A percentile compares a stretch with the other conserved stretches of the same genome.
These are phyloP conservation scores for Oegoconia quadripuncta DNA, from an alignment of 2,888 invertebrate genomes.

Conservation along the genomic window DNA sequence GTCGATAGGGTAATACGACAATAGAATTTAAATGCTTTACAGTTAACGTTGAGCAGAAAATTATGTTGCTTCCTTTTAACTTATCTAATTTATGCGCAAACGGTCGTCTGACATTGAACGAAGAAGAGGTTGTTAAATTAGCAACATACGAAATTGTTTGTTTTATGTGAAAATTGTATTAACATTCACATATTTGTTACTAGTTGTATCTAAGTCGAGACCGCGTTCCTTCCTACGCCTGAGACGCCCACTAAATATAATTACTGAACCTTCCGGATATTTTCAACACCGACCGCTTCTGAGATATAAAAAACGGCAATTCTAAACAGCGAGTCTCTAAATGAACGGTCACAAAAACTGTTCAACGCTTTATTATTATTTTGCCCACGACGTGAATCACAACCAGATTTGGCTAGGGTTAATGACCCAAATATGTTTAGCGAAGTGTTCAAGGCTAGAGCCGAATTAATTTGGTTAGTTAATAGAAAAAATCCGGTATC, in stretches of 20 bases:
- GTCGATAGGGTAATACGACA: no score
- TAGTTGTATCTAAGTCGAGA: slow-evolving; percentile 29
- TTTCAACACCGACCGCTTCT: slow-evolving; percentile 36
- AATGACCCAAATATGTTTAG: slow-evolving; percentile 76
- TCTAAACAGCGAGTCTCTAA: slow-evolving; percentile 52
- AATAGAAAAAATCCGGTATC: slow-evolving; percentile 63
- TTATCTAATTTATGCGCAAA: slow-evolving; percentile 18
- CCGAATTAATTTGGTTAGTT: slow-evolving; percentile 61
- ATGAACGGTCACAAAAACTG: slow-evolving; percentile 72
- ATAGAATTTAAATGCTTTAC: slow-evolving; percentile 13
- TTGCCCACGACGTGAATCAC: slow-evolving; percentile 74
- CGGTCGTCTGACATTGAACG: slow-evolving; percentile 27
- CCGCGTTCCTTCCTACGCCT: slow-evolving; percentile 39
- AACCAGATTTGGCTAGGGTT: slow-evolving; percentile 75
- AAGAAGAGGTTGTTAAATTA: slow-evolving; percentile 36
- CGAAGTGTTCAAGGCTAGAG: slow-evolving; percentile 72
- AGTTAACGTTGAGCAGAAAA: slow-evolving; percentile 21
- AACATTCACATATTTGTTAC: slow-evolving; percentile 33
- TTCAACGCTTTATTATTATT: slow-evolving; percentile 73
- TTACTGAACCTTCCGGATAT: slow-evolving; percentile 58
- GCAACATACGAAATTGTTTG: slow-evolving; percentile 29
- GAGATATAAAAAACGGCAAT: slow-evolving; percentile 48
- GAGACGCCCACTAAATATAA: slow-evolving; percentile 48
- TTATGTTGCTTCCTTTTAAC: slow-evolving; percentile 16
- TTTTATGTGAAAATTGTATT: slow-evolving; percentile 30